A percentile compares a stretch with the other conserved stretches of the same genome.
Conservation (phyloP, 2,888 invertebrate genomes). For the Psococerastis gibbosa region DNA sequence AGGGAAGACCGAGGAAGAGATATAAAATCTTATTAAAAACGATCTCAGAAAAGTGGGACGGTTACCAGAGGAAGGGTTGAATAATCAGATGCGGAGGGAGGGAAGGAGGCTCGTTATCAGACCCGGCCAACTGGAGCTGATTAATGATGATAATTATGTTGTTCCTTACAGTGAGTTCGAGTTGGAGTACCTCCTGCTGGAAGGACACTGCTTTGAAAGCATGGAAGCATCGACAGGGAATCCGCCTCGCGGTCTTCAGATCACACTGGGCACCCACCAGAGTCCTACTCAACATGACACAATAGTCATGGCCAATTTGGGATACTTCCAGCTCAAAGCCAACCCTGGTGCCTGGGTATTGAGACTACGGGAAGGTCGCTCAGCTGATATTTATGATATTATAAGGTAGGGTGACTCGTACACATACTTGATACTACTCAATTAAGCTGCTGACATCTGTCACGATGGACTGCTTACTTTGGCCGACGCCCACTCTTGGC, state of each 20-base stretch:
- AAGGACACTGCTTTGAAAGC: slow-evolving; percentile 92
- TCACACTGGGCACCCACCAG: slow-evolving; percentile 72
- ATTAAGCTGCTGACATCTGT: no score
- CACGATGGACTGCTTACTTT: no score
- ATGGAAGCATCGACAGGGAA: slow-evolving; percentile 76
- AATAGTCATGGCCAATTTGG: slow-evolving; percentile 99
- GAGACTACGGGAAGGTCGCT: slow-evolving; percentile 76
- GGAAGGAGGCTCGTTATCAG: no score
- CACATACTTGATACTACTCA: no score
- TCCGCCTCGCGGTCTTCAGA: slow-evolving; percentile 93
- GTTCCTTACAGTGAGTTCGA: slow-evolving; percentile 68
- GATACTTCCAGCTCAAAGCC: slow-evolving; percentile 96
- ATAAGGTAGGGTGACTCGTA: slow-evolving; percentile 36
- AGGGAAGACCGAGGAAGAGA: no score
- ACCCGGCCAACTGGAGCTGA: no score
- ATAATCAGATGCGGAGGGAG: no score
- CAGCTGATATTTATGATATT: slow-evolving; percentile 88
- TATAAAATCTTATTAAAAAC: no score
- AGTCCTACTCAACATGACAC: slow-evolving; percentile 74
- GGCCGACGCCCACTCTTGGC: no score
- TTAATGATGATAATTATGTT: no score
- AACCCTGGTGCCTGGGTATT: slow-evolving; percentile 93
- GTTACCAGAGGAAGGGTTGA: no score
- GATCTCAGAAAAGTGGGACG: no score
- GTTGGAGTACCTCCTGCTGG: slow-evolving; percentile 80